Percentiles rank a stretch among this genome's conserved stretches.
Evolutionary conservation across 2,888 invertebrate species (phyloP).

Genomic region (Macrophya annulata): DNA sequence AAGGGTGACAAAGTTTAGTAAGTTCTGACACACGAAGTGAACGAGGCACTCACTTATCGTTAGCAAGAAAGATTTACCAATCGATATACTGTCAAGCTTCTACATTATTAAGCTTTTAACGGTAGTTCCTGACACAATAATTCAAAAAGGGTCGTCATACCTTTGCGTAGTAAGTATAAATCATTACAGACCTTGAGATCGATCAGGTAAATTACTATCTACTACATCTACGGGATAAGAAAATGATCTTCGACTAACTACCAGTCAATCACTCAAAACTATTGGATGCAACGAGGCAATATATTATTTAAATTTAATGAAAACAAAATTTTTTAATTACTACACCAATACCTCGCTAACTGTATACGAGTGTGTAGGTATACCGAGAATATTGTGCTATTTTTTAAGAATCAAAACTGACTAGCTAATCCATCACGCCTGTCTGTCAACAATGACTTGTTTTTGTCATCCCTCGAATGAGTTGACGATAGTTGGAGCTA

Average conservation of each 20-base stretch:
- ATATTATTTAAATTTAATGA: conserved; percentile 36
- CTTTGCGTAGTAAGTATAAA: conserved; percentile 46
- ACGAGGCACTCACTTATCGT: conserved; percentile 32
- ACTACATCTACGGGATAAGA: conserved; percentile 27
- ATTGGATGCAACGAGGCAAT: conserved; percentile 18
- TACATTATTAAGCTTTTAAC: conserved; percentile 50
- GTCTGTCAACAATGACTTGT: conserved; percentile 39
- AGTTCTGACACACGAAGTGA: conserved; percentile 45
- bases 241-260: neutral
- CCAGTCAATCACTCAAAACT: conserved; percentile 33
- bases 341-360: neutral
- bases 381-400: conserved; percentile 16
- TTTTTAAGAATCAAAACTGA: neutral
- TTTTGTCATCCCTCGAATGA: conserved; percentile 29
- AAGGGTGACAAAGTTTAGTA: conserved; percentile 28
- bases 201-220: conserved; percentile 46
- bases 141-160: conserved; percentile 34
- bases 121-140: conserved; percentile 35
- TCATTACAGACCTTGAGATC: conserved; percentile 15
- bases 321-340: conserved; percentile 21
- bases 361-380: conserved; percentile 17
- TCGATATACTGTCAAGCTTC: conserved; percentile 34
- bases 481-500: neutral
- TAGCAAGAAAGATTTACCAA: conserved; percentile 45
- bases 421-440: conserved; percentile 34